phyloP scores from a whole-genome alignment of 2,797 vertebrate genomes.

The Cuculus canorus region DNA sequence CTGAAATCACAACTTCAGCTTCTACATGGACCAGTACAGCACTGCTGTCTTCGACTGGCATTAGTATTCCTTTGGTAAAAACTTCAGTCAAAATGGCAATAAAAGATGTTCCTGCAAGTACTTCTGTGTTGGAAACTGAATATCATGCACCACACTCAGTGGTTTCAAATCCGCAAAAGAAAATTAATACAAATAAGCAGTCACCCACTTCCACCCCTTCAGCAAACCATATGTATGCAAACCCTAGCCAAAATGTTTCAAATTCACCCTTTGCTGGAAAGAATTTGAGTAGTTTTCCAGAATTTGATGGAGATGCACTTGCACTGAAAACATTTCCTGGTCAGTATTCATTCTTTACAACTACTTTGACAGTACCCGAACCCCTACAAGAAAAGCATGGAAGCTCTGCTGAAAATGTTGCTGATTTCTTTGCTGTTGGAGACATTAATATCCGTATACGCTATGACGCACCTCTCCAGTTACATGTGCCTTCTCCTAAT shows the following conservation, averaged over 20 bases:
- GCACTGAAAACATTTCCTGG: not conserved
- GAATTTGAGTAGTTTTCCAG: not conserved
- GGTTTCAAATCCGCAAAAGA: slow-evolving; percentile 30
- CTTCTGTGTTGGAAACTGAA: not conserved
- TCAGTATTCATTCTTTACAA: not conserved
- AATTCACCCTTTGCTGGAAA: slow-evolving; percentile 10
- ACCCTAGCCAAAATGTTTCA: not conserved
- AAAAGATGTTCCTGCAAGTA: slow-evolving; percentile 27
- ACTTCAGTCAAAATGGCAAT: not conserved
- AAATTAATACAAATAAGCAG: slow-evolving; percentile 34
- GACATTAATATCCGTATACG: not conserved
- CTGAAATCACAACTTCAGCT: not conserved
- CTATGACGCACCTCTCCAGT: not conserved
- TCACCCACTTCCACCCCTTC: not conserved
- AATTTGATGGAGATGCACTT: not conserved
- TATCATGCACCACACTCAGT: not conserved
- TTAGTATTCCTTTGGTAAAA: not conserved
- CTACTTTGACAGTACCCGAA: not conserved
- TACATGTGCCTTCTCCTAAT: not conserved
- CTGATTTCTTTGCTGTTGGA: not conserved
- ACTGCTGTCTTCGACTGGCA: not conserved
- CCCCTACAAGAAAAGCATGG: not conserved
- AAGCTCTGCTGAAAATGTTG: not conserved
- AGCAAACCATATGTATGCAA: not conserved
- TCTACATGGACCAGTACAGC: slow-evolving; percentile 10